phyloP scores from a whole-genome alignment of 2,888 invertebrate genomes.

The Morpho deidamia region DNA sequence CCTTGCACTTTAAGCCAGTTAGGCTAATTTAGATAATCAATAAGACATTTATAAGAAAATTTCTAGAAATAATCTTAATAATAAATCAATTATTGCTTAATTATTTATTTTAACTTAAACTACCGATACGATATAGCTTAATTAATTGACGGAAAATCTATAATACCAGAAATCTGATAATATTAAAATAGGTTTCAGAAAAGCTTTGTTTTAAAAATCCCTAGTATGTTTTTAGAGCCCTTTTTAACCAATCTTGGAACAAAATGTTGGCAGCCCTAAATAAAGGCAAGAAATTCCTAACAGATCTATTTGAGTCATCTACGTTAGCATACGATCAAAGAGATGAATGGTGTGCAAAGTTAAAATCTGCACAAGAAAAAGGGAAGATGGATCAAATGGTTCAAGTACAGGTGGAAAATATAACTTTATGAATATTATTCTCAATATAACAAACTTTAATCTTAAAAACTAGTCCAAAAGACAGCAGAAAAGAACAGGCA shows the following conservation, averaged over 20 bases:
- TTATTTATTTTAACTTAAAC: neutral
- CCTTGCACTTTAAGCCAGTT: no score
- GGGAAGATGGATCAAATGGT: conserved; percentile 81
- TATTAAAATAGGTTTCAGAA: no score
- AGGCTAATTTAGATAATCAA: no score
- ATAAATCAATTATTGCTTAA: neutral
- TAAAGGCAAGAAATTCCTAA: conserved; percentile 84
- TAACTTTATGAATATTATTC: neutral
- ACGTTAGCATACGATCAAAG: conserved; percentile 88
- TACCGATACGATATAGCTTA: no score
- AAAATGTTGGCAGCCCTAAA: conserved; percentile 71
- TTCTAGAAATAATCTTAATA: no score
- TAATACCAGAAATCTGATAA: no score
- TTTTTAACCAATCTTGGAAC: conserved; percentile 84
- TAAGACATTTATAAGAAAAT: no score
- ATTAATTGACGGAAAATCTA: no score
- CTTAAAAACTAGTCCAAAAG: no score
- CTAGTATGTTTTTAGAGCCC: conserved; percentile 57
- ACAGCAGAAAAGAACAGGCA: neutral
- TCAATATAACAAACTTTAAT: no score
- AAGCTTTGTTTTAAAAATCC: neutral
- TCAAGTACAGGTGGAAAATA: conserved; percentile 77
- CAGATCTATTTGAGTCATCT: conserved; percentile 87
- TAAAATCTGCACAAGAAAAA: conserved; percentile 83
- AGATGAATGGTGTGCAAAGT: conserved; percentile 83